Evolutionary conservation across 2,888 invertebrate genomes (phyloP).

Genomic region (Cepaea hortensis): DNA sequence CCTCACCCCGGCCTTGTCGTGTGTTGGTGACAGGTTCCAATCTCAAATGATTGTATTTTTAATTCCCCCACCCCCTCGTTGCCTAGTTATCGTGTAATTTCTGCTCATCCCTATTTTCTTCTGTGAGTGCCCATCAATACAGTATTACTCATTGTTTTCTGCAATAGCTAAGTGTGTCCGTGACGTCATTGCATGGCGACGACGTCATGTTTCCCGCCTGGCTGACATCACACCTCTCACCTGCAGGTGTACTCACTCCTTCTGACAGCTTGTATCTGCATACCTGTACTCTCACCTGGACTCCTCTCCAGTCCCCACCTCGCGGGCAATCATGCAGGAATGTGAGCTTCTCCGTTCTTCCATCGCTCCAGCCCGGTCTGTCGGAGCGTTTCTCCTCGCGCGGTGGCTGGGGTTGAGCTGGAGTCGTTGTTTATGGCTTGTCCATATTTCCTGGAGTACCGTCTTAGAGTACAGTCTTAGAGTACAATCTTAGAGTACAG

Average conservation of each 20-base stretch:
- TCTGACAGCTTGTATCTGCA: constrained; percentile 14
- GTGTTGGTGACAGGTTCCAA: too few species aligned
- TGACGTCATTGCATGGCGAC: background rate
- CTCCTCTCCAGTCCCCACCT: background rate
- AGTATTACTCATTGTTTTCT: too few species aligned
- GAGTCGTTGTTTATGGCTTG: background rate
- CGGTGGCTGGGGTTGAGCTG: background rate
- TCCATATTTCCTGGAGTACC: background rate
- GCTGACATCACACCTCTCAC: background rate
- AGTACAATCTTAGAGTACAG: too few species aligned
- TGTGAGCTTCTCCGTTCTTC: background rate
- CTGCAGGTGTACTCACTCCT: background rate
- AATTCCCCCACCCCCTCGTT: too few species aligned
- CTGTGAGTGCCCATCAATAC: too few species aligned
- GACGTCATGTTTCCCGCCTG: background rate
- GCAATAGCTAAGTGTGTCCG: background rate
- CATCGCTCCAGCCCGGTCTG: background rate
- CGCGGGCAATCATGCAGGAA: background rate
- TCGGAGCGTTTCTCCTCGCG: too few species aligned
- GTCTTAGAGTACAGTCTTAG: background rate
- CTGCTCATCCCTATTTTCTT: too few species aligned
- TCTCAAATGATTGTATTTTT: too few species aligned
- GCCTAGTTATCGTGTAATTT: too few species aligned
- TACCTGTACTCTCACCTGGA: background rate
- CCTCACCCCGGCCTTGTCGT: too few species aligned